These are phyloP conservation scores for Arvicanthis niloticus DNA, from an alignment of 2,113 vertebrate species.

Conservation along the genomic window DNA sequence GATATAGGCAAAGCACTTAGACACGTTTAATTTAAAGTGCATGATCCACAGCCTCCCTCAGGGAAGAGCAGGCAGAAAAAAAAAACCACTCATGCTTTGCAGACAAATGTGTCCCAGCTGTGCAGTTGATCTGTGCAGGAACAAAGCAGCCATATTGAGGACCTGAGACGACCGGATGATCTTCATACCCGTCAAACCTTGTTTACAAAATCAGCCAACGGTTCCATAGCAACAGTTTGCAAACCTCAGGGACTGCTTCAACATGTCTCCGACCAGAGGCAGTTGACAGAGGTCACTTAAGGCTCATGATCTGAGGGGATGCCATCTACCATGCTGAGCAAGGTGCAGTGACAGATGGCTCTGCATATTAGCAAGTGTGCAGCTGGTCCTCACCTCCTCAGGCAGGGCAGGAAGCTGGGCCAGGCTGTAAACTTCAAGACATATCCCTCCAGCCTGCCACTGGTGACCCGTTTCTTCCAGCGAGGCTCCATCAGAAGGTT, in stretches of 20 bases:
- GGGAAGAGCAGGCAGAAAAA: neutral
- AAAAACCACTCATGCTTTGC: neutral
- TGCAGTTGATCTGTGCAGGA: neutral
- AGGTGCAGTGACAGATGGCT: neutral
- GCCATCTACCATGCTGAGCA: neutral
- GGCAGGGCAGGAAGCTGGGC: neutral
- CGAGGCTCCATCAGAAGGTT: neutral
- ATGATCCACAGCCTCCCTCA: neutral
- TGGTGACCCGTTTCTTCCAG: neutral
- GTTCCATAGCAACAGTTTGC: neutral
- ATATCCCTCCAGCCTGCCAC: neutral
- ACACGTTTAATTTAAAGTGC: neutral
- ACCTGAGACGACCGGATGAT: neutral
- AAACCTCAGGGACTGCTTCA: neutral
- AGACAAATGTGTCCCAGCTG: neutral
- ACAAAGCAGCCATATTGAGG: no score
- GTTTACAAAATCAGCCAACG: neutral
- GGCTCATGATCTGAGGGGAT: neutral
- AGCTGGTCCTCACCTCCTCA: neutral
- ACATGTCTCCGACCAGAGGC: neutral
- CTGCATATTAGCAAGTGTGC: neutral
- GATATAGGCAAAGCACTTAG: neutral
- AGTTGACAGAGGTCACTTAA: neutral
- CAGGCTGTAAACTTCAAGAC: neutral
- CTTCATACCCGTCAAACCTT: neutral